Conservation (phyloP, 2,888 invertebrate genomes). For the Ormyrus labotus region DNA sequence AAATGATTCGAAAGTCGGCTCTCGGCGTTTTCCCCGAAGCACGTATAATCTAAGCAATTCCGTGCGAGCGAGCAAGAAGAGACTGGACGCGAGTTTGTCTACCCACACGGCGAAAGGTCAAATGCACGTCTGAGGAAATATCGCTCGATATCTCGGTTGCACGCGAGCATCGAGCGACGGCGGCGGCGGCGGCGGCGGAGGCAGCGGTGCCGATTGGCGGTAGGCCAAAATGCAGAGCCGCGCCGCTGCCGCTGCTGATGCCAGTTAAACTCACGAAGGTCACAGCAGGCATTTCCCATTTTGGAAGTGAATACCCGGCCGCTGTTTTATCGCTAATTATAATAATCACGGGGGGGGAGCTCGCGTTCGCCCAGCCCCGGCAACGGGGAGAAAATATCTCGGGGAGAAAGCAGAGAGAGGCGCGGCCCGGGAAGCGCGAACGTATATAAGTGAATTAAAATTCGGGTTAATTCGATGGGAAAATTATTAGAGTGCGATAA, state of each 20-base stretch:
- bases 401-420: no score
- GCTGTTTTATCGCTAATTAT: conserved; percentile 39
- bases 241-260: conserved; percentile 48
- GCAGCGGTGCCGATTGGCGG: conserved; percentile 56
- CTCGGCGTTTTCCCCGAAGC: no score
- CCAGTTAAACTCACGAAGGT: conserved; percentile 57
- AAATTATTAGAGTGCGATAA: no score
- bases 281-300: conserved; percentile 40
- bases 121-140: conserved; percentile 45
- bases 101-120: conserved; percentile 37
- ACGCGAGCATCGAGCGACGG: conserved; percentile 5
- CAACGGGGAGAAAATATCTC: no score
- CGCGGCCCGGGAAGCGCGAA: no score
- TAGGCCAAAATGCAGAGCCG: conserved; percentile 55
- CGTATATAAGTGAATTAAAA: no score
- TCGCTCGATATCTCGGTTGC: conserved; percentile 58
- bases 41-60: no score
- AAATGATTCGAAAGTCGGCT: no score
- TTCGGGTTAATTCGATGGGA: no score
- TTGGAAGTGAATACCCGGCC: conserved; percentile 32
- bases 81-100: background rate
- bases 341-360: conserved; percentile 19
- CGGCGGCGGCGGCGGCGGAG: conserved; percentile 31
- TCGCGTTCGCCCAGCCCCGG: no score
- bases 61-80: background rate